These are phyloP conservation scores for Ptychadena robeensis DNA, from an alignment of 2,797 vertebrate genomes.

Conservation along the genomic window DNA sequence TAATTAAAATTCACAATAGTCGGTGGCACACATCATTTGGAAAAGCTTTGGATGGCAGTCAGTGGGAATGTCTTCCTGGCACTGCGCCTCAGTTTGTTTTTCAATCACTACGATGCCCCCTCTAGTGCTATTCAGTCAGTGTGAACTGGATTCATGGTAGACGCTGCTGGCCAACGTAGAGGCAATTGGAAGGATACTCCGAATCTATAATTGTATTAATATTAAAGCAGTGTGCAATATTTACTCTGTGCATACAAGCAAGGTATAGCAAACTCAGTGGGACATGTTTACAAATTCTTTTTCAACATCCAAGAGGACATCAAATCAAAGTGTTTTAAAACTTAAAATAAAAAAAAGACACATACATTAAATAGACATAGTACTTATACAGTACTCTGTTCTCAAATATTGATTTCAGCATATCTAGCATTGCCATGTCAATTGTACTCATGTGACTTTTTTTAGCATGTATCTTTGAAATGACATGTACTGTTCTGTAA, in stretches of 20 bases:
- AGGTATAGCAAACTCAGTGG: neutral
- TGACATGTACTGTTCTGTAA: too few species aligned
- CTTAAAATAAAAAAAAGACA: too few species aligned
- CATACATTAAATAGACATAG: too few species aligned
- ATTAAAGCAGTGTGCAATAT: neutral
- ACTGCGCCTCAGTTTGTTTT: constrained; percentile 39
- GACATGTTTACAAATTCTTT: too few species aligned
- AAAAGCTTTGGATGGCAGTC: constrained; percentile 34
- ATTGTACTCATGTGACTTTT: too few species aligned
- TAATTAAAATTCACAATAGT: constrained; percentile 47
- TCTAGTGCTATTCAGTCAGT: constrained; percentile 30
- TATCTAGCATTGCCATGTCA: too few species aligned
- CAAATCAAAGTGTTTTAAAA: too few species aligned
- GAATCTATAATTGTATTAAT: neutral
- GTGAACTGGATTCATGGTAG: neutral
- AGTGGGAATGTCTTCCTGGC: constrained; percentile 31
- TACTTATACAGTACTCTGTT: too few species aligned
- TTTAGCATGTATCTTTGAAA: too few species aligned
- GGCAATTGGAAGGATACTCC: neutral
- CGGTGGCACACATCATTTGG: constrained; percentile 41
- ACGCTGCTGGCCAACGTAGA: neutral
- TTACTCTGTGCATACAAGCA: neutral
- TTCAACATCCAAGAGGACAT: too few species aligned
- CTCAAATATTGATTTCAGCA: too few species aligned
- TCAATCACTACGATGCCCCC: constrained; percentile 39